phyloP scores from a whole-genome alignment of 1,140 invertebrate species.

The Matsumurasca onukii region DNA sequence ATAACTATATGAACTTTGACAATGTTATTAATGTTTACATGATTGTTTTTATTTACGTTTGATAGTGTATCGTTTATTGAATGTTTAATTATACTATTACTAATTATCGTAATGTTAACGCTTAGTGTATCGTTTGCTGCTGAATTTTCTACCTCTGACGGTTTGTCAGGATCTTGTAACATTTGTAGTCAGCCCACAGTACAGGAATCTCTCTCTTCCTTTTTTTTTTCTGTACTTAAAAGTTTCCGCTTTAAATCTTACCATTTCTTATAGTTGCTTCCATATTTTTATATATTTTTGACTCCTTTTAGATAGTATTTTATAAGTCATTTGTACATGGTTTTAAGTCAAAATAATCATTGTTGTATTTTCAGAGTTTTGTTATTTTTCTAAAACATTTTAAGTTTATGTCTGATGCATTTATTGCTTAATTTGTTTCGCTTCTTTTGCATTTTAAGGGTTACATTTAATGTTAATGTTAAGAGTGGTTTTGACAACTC shows the following conservation, averaged over 20 bases:
- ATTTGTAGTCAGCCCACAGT: constrained; percentile 5
- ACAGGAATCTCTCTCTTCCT: constrained; percentile 4
- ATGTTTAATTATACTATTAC: constrained; percentile 28
- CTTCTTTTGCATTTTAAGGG: neutral
- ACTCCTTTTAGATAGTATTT: too few relatives aligned
- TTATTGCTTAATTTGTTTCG: neutral
- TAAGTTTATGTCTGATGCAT: neutral
- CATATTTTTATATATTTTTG: too few relatives aligned
- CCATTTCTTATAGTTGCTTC: too few relatives aligned
- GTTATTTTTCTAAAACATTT: neutral
- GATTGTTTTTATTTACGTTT: constrained; percentile 29
- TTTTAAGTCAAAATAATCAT: neutral
- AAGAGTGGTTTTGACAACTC: neutral
- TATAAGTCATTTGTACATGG: neutral
- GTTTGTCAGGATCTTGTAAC: neutral
- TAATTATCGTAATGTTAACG: constrained; percentile 29
- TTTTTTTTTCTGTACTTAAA: constrained; percentile 22
- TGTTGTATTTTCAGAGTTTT: neutral
- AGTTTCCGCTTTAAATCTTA: neutral
- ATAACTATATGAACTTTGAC: constrained; percentile 10
- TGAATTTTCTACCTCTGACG: neutral
- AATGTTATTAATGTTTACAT: constrained; percentile 24
- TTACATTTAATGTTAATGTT: neutral
- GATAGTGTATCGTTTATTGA: constrained; percentile 29
- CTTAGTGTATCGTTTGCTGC: constrained; percentile 8